Evolutionary conservation across 2,113 vertebrate genomes (phyloP).

Genomic region (Notiomystis cincta): DNA sequence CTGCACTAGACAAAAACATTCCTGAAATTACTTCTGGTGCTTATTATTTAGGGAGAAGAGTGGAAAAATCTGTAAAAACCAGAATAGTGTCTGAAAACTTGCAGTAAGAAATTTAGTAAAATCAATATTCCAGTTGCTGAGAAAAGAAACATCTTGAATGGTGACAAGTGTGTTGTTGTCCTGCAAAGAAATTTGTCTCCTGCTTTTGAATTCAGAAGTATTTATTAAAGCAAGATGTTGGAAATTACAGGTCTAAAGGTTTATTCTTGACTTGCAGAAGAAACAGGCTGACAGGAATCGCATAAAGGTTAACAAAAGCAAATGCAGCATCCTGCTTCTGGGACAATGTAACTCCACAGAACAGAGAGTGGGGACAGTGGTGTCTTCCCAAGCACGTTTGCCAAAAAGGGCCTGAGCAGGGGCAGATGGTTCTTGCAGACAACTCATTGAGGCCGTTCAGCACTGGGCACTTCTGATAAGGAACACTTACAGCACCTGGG

Average conservation of each 20-base stretch:
- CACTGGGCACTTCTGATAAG: not conserved
- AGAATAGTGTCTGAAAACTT: not conserved
- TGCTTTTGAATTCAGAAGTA: not conserved
- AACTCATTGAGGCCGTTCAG: accelerated
- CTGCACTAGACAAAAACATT: not conserved
- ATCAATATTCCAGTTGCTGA: not conserved
- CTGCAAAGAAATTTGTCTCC: not conserved
- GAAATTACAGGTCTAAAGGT: not conserved
- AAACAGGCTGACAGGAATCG: not conserved
- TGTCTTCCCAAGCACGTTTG: not conserved
- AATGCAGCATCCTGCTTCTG: not conserved
- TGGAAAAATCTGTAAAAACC: not conserved
- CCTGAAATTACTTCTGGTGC: not conserved
- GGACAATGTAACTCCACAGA: not conserved
- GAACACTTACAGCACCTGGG: not conserved
- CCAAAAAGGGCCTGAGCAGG: not conserved
- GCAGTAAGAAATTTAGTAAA: not conserved
- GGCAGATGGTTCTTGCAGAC: not conserved
- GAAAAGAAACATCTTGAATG: not conserved
- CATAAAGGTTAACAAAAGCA: not conserved
- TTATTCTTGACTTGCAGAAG: not conserved
- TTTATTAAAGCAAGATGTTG: not conserved
- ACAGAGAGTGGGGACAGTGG: not conserved
- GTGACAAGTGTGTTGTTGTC: not conserved
- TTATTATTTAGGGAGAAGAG: not conserved